These are phyloP conservation scores for Triplophysa siluroides DNA, from an alignment of 2,113 vertebrate species.

Conservation along the genomic window DNA sequence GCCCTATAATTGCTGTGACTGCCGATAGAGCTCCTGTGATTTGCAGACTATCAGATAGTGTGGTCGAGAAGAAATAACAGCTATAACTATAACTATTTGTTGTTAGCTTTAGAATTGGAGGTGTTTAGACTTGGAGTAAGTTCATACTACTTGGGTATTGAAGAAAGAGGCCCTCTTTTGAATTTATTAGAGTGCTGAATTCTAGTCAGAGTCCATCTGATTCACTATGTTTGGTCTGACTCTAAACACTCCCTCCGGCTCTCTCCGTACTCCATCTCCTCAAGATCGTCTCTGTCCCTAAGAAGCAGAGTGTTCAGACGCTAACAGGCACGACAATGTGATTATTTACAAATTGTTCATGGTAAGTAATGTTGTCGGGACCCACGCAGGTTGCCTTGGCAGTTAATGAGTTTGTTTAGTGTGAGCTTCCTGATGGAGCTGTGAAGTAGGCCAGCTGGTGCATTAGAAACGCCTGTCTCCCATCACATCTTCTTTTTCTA, in stretches of 20 bases:
- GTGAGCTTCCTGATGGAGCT: slow-evolving; percentile 42
- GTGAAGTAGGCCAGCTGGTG: slow-evolving; percentile 44
- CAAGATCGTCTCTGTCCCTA: background rate
- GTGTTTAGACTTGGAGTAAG: background rate
- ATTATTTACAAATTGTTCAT: slow-evolving; percentile 31
- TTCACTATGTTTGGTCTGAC: background rate
- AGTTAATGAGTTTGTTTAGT: slow-evolving; percentile 51
- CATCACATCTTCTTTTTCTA: slow-evolving; percentile 43
- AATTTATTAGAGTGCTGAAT: slow-evolving; percentile 14
- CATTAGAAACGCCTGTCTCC: slow-evolving; percentile 43
- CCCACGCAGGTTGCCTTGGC: slow-evolving; percentile 45
- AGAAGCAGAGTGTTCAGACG: background rate
- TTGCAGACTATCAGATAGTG: no score
- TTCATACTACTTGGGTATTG: background rate
- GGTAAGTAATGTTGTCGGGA: slow-evolving; percentile 49
- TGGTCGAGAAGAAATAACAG: no score
- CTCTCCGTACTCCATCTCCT: background rate
- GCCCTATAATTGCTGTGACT: no score
- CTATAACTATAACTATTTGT: no score
- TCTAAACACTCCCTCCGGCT: background rate
- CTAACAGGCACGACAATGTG: slow-evolving; percentile 12
- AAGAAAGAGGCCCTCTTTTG: background rate
- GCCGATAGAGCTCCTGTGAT: no score
- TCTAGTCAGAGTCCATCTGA: slow-evolving; percentile 1
- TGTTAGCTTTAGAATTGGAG: no score